A percentile compares a stretch with the other conserved stretches of the same genome.
Conservation (phyloP, 2,113 vertebrate genomes). For the Aythya baeri region DNA sequence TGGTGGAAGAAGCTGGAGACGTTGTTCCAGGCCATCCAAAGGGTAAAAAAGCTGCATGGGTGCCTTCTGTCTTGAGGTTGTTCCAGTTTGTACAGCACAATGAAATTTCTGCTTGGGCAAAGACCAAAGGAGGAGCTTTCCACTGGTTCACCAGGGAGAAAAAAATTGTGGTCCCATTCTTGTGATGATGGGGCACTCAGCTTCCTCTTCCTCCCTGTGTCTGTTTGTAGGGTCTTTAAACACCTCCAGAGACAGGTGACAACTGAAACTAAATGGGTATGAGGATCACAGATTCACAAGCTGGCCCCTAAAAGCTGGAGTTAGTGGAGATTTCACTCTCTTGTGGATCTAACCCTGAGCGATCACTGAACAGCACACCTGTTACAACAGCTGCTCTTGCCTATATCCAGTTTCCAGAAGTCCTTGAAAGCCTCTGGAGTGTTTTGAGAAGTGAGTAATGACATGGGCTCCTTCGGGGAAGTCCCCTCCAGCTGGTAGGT, state of each 20-base stretch:
- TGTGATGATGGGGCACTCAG: neutral
- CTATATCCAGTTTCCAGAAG: constrained; percentile 55
- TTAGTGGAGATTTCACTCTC: neutral
- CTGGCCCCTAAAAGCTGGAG: neutral
- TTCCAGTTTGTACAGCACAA: neutral
- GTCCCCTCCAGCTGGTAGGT: constrained; percentile 26
- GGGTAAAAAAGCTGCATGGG: neutral
- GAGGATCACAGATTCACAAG: neutral
- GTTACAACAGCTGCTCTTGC: constrained; percentile 35
- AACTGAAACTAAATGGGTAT: neutral
- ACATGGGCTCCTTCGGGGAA: neutral
- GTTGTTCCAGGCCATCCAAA: accelerated
- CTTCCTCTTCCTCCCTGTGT: neutral
- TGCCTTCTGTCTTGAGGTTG: neutral
- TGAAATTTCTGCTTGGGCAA: accelerated
- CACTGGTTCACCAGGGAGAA: neutral
- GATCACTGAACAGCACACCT: neutral
- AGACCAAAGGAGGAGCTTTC: neutral
- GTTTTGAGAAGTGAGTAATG: neutral
- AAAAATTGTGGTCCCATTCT: neutral
- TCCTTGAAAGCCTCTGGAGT: constrained; percentile 27
- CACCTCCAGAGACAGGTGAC: neutral
- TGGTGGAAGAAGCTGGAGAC: neutral
- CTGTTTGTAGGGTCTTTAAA: neutral
- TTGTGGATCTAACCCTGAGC: neutral